Conservation (phyloP, 1,140 invertebrate genomes). For the Drosophila sp. region DNA sequence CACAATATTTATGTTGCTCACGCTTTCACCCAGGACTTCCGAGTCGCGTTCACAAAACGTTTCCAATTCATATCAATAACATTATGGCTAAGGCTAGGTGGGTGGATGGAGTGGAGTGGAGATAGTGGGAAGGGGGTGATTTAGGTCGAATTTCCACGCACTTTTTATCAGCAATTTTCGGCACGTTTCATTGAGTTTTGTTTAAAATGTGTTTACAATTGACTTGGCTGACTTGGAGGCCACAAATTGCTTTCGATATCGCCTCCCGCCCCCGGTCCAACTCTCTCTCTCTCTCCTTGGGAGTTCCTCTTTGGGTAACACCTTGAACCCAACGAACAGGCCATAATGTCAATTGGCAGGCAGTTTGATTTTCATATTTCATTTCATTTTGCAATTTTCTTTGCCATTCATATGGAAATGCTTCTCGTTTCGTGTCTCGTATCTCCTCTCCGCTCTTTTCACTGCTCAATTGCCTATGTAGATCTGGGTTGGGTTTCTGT, state of each 20-base stretch:
- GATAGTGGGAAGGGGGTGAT: not conserved
- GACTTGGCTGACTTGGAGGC: constrained; percentile 35
- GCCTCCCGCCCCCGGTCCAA: constrained; percentile 15
- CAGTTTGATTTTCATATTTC: constrained; percentile 78
- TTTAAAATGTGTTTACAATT: constrained; percentile 79
- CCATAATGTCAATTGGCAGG: constrained; percentile 61
- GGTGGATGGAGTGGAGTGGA: not conserved
- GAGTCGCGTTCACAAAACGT: constrained; percentile 25
- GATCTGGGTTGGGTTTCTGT: not conserved
- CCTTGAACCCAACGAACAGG: constrained; percentile 8
- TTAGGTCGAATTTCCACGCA: constrained; percentile 33
- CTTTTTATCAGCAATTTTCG: constrained; percentile 71
- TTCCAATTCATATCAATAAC: constrained; percentile 72
- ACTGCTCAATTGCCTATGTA: constrained; percentile 1
- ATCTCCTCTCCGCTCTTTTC: not conserved
- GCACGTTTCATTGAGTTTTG: constrained; percentile 77
- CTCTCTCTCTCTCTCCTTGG: not conserved
- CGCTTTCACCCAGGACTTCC: constrained; percentile 45
- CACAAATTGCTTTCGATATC: constrained; percentile 37
- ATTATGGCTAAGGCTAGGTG: constrained; percentile 30
- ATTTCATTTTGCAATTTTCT: constrained; percentile 59
- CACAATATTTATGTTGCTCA: constrained; percentile 37
- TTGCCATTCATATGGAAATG: constrained; percentile 72
- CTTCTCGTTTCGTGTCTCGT: not conserved
- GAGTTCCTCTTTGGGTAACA: not conserved